Base-by-base conservation (phyloP, 2,797 vertebrate species). In the Dryobates pubescens region DNA sequence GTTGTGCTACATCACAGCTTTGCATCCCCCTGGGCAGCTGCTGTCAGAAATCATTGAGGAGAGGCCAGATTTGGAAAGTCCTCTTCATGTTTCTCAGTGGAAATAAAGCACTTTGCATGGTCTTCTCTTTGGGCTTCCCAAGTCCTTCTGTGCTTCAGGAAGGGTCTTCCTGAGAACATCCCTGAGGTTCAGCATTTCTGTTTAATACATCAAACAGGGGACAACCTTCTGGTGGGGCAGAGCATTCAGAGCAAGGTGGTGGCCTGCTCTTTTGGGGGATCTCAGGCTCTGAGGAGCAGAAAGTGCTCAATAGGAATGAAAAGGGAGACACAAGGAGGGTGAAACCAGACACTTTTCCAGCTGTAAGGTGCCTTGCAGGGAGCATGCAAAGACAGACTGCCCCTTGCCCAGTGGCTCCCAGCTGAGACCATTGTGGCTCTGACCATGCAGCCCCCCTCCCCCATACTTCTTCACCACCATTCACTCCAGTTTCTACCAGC, bases 361-460 rank as follows among this genome's bases (percentile, higher is more conserved):
- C 47, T 29, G 26, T 5, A 3, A 27, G 13, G 27, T 83, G 34
- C 32, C 47, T 78, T 90, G 36, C 32, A 29, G 59, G 41, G 4
- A 49, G 9, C 22, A 7, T 38, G 19, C 2, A 36, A 69, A 54
- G 45, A 26, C 0, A 0, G 57, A 47, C 51, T 72, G 29, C 10
- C 23, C 3, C 18, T 82, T 2, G 4, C 23, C 11, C 0, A 0
- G 51, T 1, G 5, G 34, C 26, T 71, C 20, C 24, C 36, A 56
- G 14, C 30, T 79, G 32, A 53, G 30, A 27, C 57, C 6, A 0
- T 10, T 77, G 17, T 57, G 59, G 27, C 17, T 80, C 30, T 18
- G 15, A 38, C 19, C 2, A 1, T 7, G 13, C 18, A n/a, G 32
- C 10, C 41, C 30, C 26, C 10, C n/a, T n/a, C 41, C 30, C 26